Percentiles rank a stretch among this genome's conserved stretches.
phyloP scores from a whole-genome alignment of 2,797 vertebrate genomes.

The Peromyscus aztecus region DNA sequence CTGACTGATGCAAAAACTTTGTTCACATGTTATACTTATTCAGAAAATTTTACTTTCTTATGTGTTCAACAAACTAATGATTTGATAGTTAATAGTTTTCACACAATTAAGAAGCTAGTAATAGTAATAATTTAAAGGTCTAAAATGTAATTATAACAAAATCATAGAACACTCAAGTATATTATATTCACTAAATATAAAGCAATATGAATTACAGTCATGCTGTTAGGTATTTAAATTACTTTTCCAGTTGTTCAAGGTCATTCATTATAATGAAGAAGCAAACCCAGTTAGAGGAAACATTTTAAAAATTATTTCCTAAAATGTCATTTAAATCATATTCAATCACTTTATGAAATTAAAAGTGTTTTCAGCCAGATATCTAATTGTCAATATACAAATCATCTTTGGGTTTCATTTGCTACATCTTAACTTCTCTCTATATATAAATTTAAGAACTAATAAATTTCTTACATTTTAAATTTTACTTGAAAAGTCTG shows the following conservation, averaged over 20 bases:
- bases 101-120: neutral
- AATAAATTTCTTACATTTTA: neutral
- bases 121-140: neutral
- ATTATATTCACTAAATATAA: neutral
- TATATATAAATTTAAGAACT: neutral
- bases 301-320: neutral
- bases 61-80: neutral
- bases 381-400: neutral
- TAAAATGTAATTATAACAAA: neutral
- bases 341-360: slow-evolving; percentile 5
- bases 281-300: neutral
- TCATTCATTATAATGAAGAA: slow-evolving; percentile 8
- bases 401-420: neutral
- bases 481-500: neutral
- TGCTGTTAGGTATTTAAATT: neutral
- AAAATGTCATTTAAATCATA: neutral
- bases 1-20: neutral
- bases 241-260: neutral
- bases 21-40: neutral
- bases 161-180: neutral
- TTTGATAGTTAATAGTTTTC: neutral
- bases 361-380: neutral
- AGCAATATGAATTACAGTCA: neutral
- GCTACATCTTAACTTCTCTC: neutral
- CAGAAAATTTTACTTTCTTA: neutral